These are phyloP conservation scores for Eira barbara DNA, from an alignment of 2,113 vertebrate genomes.

Conservation along the genomic window DNA sequence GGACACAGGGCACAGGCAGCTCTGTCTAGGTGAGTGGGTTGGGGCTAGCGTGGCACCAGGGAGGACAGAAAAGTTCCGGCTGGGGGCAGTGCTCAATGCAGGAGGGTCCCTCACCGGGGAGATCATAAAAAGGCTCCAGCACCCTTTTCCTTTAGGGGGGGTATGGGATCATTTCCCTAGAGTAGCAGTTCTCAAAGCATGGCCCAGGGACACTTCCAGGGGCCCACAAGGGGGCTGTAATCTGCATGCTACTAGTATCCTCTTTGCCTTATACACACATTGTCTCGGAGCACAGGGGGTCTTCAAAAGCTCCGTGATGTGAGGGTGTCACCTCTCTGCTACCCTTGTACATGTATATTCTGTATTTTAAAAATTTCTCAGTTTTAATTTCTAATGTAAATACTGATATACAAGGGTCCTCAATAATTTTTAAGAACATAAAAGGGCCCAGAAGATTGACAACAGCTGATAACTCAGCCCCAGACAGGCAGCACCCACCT, in stretches of 20 bases:
- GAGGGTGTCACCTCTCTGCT: background rate
- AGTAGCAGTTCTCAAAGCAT: background rate
- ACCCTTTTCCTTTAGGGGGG: background rate
- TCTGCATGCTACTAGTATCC: background rate
- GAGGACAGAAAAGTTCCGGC: background rate
- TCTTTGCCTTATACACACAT: background rate
- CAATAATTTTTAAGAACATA: background rate
- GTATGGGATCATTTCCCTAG: background rate
- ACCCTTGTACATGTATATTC: constrained; percentile 3
- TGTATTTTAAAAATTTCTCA: background rate
- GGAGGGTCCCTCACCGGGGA: background rate
- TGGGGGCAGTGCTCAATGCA: background rate
- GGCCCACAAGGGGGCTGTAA: background rate
- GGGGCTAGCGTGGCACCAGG: background rate
- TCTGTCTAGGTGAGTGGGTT: background rate
- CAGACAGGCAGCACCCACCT: background rate
- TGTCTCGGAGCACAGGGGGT: background rate
- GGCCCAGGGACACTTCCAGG: background rate
- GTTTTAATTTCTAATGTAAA: background rate
- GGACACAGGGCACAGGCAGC: background rate
- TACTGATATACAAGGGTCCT: background rate
- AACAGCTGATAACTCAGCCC: background rate
- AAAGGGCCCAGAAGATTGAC: background rate
- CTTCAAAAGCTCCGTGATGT: background rate
- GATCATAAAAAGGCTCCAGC: background rate